Percentiles rank a stretch among this genome's conserved stretches.
Conservation (phyloP, 2,113 vertebrate genomes). For the Bubo scandiacus region DNA sequence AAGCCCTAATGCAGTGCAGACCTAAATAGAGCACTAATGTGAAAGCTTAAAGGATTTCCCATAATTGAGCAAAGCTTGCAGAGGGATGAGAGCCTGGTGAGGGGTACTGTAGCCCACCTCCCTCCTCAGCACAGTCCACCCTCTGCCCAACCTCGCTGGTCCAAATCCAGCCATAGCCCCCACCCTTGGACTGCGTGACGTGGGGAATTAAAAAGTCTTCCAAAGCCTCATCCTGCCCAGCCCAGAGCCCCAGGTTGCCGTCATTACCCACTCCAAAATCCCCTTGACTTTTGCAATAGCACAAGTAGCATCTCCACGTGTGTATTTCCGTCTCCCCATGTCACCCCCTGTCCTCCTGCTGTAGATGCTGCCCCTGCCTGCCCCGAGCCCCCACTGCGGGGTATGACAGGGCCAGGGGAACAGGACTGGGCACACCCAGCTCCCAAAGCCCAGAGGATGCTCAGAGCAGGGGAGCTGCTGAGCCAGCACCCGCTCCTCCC, state of each 20-base stretch:
- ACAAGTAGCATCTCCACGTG: background rate
- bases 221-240: background rate
- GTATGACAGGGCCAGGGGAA: accelerated
- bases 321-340: background rate
- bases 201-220: background rate
- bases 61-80: constrained; percentile 28
- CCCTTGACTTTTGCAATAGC: background rate
- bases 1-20: constrained; percentile 19
- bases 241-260: background rate
- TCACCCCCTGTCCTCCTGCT: background rate
- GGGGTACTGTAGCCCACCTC: background rate
- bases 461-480: background rate
- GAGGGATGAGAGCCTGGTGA: background rate
- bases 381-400: accelerated
- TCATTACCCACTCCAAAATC: background rate
- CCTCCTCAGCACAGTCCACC: background rate
- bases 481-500: background rate
- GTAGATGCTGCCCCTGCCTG: background rate
- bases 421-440: background rate
- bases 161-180: background rate
- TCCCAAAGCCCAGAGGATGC: background rate
- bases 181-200: accelerated
- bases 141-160: background rate
- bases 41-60: constrained; percentile 57
- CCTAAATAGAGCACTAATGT: constrained; percentile 45